Percentiles rank a stretch among this genome's conserved stretches.
phyloP scores from a whole-genome alignment of 2,797 vertebrate species.

The Paramormyrops hopkinsi region DNA sequence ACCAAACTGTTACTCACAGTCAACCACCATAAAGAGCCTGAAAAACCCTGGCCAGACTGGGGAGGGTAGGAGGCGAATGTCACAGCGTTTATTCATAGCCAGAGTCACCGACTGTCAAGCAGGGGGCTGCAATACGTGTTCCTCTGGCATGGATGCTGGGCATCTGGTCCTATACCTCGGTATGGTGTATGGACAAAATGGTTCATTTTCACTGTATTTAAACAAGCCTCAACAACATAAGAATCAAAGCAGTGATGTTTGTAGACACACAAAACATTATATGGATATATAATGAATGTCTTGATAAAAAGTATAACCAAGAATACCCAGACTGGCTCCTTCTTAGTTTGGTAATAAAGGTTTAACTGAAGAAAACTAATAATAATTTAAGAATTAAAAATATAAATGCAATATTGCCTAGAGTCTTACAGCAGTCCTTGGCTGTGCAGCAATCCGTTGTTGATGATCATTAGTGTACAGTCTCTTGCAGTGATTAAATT shows the following conservation, averaged over 20 bases:
- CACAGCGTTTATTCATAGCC: not conserved
- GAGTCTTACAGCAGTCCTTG: not conserved
- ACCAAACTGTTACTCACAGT: not conserved
- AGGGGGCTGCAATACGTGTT: not conserved
- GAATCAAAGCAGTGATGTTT: not conserved
- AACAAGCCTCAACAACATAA: not conserved
- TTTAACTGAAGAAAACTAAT: not conserved
- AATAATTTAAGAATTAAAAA: not conserved
- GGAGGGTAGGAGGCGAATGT: not conserved
- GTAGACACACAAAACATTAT: not conserved
- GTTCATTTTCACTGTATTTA: not conserved
- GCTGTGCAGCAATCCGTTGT: not conserved
- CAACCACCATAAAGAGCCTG: not conserved
- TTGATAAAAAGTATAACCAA: not conserved
- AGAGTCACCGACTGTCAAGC: not conserved
- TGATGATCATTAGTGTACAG: not conserved
- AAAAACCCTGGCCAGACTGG: not conserved
- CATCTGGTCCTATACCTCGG: not conserved
- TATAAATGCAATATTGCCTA: not conserved
- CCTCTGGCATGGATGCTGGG: not conserved
- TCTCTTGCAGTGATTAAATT: not conserved
- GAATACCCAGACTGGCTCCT: not conserved
- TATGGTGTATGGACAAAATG: not conserved
- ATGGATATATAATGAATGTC: not conserved
- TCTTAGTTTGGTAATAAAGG: not conserved